Percentiles rank a stretch among this genome's conserved stretches.
These are phyloP conservation scores for Diplodus sargus DNA, from an alignment of 2,797 vertebrate species.

Conservation along the genomic window DNA sequence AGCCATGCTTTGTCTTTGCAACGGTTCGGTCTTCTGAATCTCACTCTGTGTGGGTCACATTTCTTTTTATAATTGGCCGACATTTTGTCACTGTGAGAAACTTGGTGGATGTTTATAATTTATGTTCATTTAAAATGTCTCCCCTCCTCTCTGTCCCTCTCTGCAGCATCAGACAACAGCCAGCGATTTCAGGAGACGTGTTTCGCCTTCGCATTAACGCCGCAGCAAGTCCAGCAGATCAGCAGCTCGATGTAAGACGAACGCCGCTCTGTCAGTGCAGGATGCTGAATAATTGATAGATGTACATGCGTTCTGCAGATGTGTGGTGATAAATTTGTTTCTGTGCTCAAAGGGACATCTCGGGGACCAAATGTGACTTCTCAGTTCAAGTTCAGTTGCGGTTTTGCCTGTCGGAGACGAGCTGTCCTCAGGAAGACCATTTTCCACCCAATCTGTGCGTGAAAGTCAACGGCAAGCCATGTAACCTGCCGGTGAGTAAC, in stretches of 20 bases:
- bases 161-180: constrained; percentile 95
- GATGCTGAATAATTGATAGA: constrained; percentile 42
- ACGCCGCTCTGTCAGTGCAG: background rate
- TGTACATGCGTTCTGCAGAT: constrained; percentile 14
- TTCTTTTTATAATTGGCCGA: background rate
- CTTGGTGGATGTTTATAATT: background rate
- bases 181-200: constrained; percentile 99
- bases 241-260: constrained; percentile 97
- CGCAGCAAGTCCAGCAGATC: constrained; percentile 99
- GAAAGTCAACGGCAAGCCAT: constrained; percentile 99
- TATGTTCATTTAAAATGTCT: constrained; percentile 15
- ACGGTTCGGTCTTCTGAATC: background rate
- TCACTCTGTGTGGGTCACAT: background rate
- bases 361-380: constrained; percentile 99
- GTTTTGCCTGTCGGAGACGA: constrained; percentile 99
- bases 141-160: constrained; percentile 31
- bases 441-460: constrained; percentile 98
- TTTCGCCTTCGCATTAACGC: constrained; percentile 98
- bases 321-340: constrained; percentile 45
- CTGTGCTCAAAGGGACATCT: constrained; percentile 93
- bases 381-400: constrained; percentile 99
- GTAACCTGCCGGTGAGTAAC: constrained; percentile 95
- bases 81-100: background rate
- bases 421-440: constrained; percentile 99
- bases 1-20: background rate